phyloP scores from a whole-genome alignment of 2,797 vertebrate species.

The Centroberyx gerrardi region DNA sequence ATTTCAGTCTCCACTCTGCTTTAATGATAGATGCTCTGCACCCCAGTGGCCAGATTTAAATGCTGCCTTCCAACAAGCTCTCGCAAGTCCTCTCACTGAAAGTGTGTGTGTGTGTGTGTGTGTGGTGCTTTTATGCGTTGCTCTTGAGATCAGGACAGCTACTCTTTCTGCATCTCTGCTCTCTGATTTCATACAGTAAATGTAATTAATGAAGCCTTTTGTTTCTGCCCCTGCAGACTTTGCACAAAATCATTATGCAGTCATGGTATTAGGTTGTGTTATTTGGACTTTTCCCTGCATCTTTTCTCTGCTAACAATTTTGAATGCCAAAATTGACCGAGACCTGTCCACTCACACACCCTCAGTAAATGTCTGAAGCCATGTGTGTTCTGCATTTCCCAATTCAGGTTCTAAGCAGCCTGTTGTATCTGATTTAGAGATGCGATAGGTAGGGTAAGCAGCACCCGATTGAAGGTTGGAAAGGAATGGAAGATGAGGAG shows the following conservation, averaged over 20 bases:
- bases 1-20: constrained; percentile 74
- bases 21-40: constrained; percentile 81
- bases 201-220: constrained; percentile 52
- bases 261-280: constrained; percentile 27
- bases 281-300: constrained; percentile 29
- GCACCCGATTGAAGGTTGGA: constrained; percentile 10
- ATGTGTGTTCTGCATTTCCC: background rate
- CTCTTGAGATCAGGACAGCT: constrained; percentile 46
- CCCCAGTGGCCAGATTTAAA: constrained; percentile 72
- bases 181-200: constrained; percentile 56
- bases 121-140: constrained; percentile 31
- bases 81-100: constrained; percentile 64
- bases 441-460: background rate
- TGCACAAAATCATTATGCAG: constrained; percentile 44
- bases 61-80: constrained; percentile 63
- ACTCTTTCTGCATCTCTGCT: constrained; percentile 40
- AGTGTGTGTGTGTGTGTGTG: constrained; percentile 39
- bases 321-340: constrained; percentile 12
- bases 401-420: background rate
- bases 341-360: too few species aligned
- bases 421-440: background rate
- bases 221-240: constrained; percentile 43
- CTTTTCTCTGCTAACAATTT: constrained; percentile 11
- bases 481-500: constrained; percentile 13
- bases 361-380: background rate